Conservation (phyloP, 2,113 vertebrate genomes). For the Oryzias melastigma region DNA sequence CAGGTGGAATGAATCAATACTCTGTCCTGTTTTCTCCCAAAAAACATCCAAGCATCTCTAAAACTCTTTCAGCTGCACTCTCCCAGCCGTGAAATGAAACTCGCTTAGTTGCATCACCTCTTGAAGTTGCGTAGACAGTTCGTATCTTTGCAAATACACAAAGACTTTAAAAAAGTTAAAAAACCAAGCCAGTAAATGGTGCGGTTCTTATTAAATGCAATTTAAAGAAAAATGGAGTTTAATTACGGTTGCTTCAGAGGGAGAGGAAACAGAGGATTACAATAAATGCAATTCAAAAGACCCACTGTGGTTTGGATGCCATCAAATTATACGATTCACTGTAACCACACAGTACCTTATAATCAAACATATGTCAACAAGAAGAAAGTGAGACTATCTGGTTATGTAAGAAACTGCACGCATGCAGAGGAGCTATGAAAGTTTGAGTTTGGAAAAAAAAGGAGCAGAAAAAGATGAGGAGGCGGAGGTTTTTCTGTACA, state of each 20-base stretch:
- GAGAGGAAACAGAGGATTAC: too few species aligned
- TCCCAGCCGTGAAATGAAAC: constrained; percentile 14
- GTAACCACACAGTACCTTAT: constrained; percentile 39
- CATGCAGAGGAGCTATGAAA: constrained; percentile 1
- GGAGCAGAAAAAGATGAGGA: constrained; percentile 46
- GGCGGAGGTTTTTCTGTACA: constrained; percentile 40
- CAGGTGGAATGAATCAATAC: constrained; percentile 53
- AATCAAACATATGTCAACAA: constrained; percentile 23
- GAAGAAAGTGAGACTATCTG: constrained; percentile 33
- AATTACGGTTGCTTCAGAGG: too few species aligned
- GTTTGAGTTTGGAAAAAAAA: constrained; percentile 16
- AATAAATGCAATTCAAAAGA: not conserved
- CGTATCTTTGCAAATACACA: not conserved
- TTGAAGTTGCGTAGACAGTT: not conserved
- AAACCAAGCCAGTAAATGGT: too few species aligned
- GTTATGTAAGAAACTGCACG: constrained; percentile 48
- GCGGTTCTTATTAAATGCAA: not conserved
- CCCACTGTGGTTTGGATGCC: constrained; percentile 21
- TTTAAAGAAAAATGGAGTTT: too few species aligned
- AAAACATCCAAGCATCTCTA: constrained; percentile 23
- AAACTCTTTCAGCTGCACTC: constrained; percentile 12
- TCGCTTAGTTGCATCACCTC: constrained; percentile 4
- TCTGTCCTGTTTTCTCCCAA: constrained; percentile 13
- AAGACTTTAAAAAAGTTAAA: too few species aligned
- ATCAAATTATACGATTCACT: constrained; percentile 19